Percentiles rank a stretch among this genome's conserved stretches.
These are phyloP conservation scores for Hirtodrosophila duncani DNA, from an alignment of 2,888 invertebrate species.

Conservation along the genomic window DNA sequence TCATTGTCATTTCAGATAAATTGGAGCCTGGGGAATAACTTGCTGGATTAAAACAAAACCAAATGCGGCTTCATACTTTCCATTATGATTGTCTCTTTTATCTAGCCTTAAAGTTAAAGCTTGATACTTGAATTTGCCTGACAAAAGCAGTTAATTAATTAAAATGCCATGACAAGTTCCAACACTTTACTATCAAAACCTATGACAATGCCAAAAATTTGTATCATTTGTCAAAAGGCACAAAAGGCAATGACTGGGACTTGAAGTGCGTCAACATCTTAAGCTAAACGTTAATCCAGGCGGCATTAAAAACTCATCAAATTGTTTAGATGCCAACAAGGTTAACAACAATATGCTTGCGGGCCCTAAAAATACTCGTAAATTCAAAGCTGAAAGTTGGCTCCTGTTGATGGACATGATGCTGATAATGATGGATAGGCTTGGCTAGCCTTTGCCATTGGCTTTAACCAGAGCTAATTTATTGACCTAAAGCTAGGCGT, in stretches of 20 bases:
- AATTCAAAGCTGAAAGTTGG: too few relatives aligned
- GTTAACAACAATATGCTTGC: slow-evolving; percentile 28
- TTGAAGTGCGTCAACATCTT: slow-evolving; percentile 18
- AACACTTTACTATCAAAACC: slow-evolving; percentile 35
- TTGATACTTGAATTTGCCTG: too few relatives aligned
- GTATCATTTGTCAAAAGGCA: slow-evolving; percentile 48
- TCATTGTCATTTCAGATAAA: slow-evolving; percentile 32
- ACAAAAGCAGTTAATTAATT: slow-evolving; percentile 59
- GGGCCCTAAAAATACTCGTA: slow-evolving; percentile 50
- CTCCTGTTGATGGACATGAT: slow-evolving; percentile 1
- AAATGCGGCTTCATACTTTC: slow-evolving; percentile 15
- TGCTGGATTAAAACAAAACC: slow-evolving; percentile 16
- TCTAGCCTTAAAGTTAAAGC: too few relatives aligned
- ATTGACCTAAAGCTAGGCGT: slow-evolving; percentile 51
- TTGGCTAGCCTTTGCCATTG: slow-evolving; percentile 33
- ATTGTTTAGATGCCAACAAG: slow-evolving; percentile 38
- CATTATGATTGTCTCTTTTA: too few relatives aligned
- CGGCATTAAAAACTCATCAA: slow-evolving; percentile 60
- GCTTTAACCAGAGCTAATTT: slow-evolving; percentile 63
- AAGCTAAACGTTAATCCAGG: slow-evolving; percentile 40
- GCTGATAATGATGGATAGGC: too few relatives aligned
- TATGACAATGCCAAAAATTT: slow-evolving; percentile 20
- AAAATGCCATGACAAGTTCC: slow-evolving; percentile 42
- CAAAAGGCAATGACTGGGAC: not conserved
- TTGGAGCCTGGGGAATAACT: slow-evolving; percentile 45